Evolutionary conservation across 2,888 invertebrate species (phyloP).

Genomic region (Thera obeliscata): DNA sequence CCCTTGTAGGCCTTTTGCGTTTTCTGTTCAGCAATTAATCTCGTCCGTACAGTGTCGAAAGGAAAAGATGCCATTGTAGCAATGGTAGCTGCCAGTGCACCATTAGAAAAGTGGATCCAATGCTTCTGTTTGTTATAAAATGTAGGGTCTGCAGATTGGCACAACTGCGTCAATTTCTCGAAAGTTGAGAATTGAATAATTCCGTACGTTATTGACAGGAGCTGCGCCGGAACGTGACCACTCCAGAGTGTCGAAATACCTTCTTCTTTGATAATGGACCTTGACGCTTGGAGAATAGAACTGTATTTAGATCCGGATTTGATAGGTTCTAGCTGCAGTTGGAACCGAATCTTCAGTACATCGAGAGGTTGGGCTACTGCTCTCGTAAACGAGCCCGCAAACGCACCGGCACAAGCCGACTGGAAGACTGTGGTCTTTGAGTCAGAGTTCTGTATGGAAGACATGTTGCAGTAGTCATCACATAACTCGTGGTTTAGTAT

Average conservation of each 20-base stretch:
- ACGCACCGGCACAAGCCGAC: constrained; percentile 90
- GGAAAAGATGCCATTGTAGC: constrained; percentile 95
- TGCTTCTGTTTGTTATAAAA: constrained; percentile 77
- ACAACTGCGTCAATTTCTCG: constrained; percentile 80
- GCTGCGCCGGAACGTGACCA: constrained; percentile 97
- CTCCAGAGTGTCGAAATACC: constrained; percentile 96
- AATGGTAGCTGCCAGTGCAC: constrained; percentile 90
- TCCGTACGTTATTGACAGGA: constrained; percentile 94
- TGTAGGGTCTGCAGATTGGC: constrained; percentile 66
- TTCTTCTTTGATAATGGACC: constrained; percentile 93
- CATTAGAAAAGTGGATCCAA: constrained; percentile 89
- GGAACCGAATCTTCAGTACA: constrained; percentile 98
- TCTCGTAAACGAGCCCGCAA: constrained; percentile 92
- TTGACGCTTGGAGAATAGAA: constrained; percentile 91
- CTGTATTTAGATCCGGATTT: constrained; percentile 89
- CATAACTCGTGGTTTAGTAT: constrained; percentile 3
- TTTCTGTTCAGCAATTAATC: constrained; percentile 91
- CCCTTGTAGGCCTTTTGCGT: constrained; percentile 85
- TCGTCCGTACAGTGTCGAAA: constrained; percentile 96
- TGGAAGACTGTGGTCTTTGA: constrained; percentile 67
- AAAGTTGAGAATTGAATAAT: constrained; percentile 91
- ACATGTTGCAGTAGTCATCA: constrained; percentile 6
- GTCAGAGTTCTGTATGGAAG: constrained; percentile 49
- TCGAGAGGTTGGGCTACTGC: constrained; percentile 95
- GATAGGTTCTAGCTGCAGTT: constrained; percentile 97